These are phyloP conservation scores for Sorex maritimensis DNA, from an alignment of 2,797 vertebrate genomes.

Conservation along the genomic window DNA sequence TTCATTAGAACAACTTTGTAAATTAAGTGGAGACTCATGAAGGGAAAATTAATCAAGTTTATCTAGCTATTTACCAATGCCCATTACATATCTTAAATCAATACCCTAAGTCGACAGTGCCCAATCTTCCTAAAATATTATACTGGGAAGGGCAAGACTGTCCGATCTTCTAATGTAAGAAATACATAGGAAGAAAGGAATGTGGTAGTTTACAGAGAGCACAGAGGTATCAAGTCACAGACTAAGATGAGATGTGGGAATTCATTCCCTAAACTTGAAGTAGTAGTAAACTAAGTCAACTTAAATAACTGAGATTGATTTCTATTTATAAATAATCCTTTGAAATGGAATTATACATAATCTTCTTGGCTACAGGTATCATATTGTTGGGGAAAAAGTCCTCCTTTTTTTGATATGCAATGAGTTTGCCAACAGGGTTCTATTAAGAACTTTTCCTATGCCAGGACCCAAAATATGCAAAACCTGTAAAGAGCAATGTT, in stretches of 20 bases:
- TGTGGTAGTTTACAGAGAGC: neutral
- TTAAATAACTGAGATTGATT: neutral
- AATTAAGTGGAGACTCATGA: neutral
- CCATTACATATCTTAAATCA: slow-evolving; percentile 10
- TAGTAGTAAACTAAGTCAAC: neutral
- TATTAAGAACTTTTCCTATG: slow-evolving; percentile 33
- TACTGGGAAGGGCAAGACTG: neutral
- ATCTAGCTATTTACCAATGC: neutral
- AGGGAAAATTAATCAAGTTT: neutral
- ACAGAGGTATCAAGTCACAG: neutral
- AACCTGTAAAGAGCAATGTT: neutral
- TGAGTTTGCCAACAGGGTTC: slow-evolving; percentile 23
- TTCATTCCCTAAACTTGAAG: slow-evolving; percentile 23
- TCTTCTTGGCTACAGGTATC: neutral
- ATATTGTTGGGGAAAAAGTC: neutral
- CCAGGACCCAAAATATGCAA: neutral
- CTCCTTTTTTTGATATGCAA: slow-evolving; percentile 24
- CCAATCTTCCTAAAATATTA: neutral
- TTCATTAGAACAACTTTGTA: neutral
- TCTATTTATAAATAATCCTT: slow-evolving; percentile 52
- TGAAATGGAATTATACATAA: slow-evolving; percentile 41
- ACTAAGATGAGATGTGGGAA: neutral
- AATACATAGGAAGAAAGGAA: neutral
- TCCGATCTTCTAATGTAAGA: neutral
- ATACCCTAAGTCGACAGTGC: neutral